These are phyloP conservation scores for Parnassius orleans DNA, from an alignment of 2,888 invertebrate genomes.

Conservation along the genomic window DNA sequence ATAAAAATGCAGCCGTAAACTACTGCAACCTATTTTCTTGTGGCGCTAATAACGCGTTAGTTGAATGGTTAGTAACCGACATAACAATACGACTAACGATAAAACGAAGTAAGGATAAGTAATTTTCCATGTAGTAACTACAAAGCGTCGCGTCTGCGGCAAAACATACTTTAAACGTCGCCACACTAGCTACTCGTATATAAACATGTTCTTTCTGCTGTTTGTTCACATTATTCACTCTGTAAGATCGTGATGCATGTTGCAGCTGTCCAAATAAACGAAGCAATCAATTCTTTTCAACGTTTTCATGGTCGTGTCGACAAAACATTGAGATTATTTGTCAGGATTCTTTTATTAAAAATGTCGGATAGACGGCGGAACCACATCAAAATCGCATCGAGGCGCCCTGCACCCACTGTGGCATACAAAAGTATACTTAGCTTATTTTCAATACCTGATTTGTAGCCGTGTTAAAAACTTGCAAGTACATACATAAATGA, in stretches of 20 bases:
- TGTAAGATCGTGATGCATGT: constrained; percentile 27
- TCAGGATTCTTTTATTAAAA: constrained; percentile 21
- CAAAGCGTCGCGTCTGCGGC: constrained; percentile 52
- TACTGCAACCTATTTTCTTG: constrained; percentile 30
- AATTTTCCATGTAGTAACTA: constrained; percentile 70
- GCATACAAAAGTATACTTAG: constrained; percentile 34
- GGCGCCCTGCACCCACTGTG: constrained; percentile 47
- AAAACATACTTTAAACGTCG: constrained; percentile 39
- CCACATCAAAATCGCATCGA: constrained; percentile 19
- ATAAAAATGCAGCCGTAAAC: constrained; percentile 27
- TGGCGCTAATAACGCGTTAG: constrained; percentile 50
- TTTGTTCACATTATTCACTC: constrained; percentile 26
- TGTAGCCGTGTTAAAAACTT: no score
- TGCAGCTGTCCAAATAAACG: constrained; percentile 41
- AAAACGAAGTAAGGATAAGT: constrained; percentile 74
- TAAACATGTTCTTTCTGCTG: constrained; percentile 39
- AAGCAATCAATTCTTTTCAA: constrained; percentile 31
- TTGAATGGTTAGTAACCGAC: constrained; percentile 56
- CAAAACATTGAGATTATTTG: constrained; percentile 17
- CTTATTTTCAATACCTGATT: not conserved
- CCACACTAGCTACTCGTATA: constrained; percentile 28
- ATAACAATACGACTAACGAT: constrained; percentile 69
- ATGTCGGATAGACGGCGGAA: constrained; percentile 4
- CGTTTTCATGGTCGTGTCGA: constrained; percentile 8
- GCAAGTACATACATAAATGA: no score